Evolutionary conservation across 2,888 invertebrate genomes (phyloP).

Genomic region (Dryococelus australis): DNA sequence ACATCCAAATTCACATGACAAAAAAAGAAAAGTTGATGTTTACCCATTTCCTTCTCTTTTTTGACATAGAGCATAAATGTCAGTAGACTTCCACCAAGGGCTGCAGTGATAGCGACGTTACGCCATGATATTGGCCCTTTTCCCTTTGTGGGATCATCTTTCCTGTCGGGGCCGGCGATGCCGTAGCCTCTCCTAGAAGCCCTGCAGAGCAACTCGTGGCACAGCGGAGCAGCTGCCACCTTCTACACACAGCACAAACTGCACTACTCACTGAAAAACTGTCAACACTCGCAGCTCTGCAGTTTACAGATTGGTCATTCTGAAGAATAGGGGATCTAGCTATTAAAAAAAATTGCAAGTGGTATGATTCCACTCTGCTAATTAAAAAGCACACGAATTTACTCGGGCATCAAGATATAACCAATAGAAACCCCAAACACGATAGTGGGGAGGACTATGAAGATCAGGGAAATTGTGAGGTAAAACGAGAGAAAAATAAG

Average conservation of each 20-base stretch:
- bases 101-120: slow-evolving; percentile 71
- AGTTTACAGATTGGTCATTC: too few species aligned
- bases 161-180: slow-evolving; percentile 50
- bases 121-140: slow-evolving; percentile 83
- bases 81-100: slow-evolving; percentile 71
- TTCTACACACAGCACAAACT: background rate
- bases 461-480: too few species aligned
- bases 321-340: too few species aligned
- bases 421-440: too few species aligned
- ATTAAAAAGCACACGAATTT: too few species aligned
- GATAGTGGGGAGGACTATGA: too few species aligned
- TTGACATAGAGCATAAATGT: slow-evolving; percentile 80
- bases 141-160: slow-evolving; percentile 47
- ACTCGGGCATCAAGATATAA: too few species aligned
- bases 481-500: too few species aligned
- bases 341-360: too few species aligned
- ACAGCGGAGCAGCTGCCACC: slow-evolving; percentile 65
- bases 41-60: slow-evolving; percentile 78
- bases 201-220: slow-evolving; percentile 58
- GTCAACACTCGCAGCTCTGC: too few species aligned
- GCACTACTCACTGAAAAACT: background rate
- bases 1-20: too few species aligned
- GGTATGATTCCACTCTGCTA: too few species aligned
- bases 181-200: slow-evolving; percentile 42
- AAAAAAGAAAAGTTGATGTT: background rate